Conservation (phyloP, 2,113 vertebrate genomes). For the Micromys minutus region DNA sequence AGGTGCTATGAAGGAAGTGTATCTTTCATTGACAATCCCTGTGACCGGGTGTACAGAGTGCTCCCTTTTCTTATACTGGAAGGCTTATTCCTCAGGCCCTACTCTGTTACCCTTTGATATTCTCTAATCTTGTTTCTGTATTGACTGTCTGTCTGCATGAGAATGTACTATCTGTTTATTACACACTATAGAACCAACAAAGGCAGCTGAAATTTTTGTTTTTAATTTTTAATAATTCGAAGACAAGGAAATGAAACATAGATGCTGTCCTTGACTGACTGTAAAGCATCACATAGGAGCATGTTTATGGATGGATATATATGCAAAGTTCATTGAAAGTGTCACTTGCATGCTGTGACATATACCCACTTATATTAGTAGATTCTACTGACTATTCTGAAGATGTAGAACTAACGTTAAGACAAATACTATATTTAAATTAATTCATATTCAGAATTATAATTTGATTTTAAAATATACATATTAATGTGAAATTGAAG, state of each 20-base stretch:
- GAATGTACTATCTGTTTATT: slow-evolving; percentile 83
- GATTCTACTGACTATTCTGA: slow-evolving; percentile 23
- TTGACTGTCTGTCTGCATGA: slow-evolving; percentile 83
- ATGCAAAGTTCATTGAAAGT: background rate
- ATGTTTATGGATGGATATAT: background rate
- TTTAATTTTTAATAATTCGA: slow-evolving; percentile 83
- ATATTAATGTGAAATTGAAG: slow-evolving; percentile 54
- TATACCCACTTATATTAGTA: slow-evolving; percentile 43
- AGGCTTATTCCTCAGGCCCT: slow-evolving; percentile 84
- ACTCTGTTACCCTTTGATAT: slow-evolving; percentile 83
- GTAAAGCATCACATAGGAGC: background rate
- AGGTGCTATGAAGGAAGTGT: slow-evolving; percentile 78
- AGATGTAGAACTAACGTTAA: slow-evolving; percentile 29
- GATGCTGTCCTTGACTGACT: slow-evolving; percentile 41
- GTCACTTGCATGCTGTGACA: background rate
- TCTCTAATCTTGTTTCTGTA: slow-evolving; percentile 83
- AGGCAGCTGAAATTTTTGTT: slow-evolving; percentile 80
- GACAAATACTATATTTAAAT: slow-evolving; percentile 52
- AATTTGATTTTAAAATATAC: slow-evolving; percentile 52
- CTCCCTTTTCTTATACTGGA: slow-evolving; percentile 84
- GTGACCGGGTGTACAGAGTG: slow-evolving; percentile 70
- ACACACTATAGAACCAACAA: slow-evolving; percentile 85
- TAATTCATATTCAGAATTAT: slow-evolving; percentile 43
- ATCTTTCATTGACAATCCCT: slow-evolving; percentile 84
- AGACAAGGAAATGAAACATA: slow-evolving; percentile 75